These are phyloP conservation scores for Plestiodon gilberti DNA, from an alignment of 2,113 vertebrate genomes.

Conservation along the genomic window DNA sequence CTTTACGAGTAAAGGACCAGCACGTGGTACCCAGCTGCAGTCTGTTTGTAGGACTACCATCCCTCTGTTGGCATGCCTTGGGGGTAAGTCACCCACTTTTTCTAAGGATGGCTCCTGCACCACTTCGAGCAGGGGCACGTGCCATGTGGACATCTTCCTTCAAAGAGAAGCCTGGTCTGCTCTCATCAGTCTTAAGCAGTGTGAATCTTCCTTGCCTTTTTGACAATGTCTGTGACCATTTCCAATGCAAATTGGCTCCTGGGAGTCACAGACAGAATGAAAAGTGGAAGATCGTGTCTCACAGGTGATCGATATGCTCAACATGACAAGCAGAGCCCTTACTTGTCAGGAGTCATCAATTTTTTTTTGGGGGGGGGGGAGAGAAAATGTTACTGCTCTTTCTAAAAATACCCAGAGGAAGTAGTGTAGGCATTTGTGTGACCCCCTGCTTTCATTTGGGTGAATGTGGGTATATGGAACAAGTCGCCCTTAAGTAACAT, in stretches of 20 bases:
- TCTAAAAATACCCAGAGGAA: constrained; percentile 57
- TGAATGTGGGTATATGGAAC: constrained; percentile 38
- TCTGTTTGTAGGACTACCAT: neutral
- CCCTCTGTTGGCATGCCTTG: neutral
- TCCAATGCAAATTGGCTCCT: neutral
- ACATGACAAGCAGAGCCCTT: constrained; percentile 11
- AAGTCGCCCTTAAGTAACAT: neutral
- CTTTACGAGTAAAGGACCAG: neutral
- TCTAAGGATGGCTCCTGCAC: neutral
- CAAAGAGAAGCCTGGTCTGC: neutral
- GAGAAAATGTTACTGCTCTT: neutral
- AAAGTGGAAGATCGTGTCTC: constrained; percentile 33
- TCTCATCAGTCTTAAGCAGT: neutral
- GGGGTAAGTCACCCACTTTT: neutral
- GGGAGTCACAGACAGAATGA: constrained; percentile 11
- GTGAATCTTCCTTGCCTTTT: neutral
- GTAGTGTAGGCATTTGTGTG: constrained; percentile 8
- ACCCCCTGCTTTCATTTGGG: constrained; percentile 20
- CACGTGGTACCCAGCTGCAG: too few relatives aligned
- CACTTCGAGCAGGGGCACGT: neutral
- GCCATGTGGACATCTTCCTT: neutral
- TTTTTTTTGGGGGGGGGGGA: constrained; percentile 38
- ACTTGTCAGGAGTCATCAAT: constrained; percentile 37
- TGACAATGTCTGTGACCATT: neutral
- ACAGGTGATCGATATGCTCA: constrained; percentile 38